Evolutionary conservation across 1,140 invertebrate genomes (phyloP), one percentile per base, ranked within the genome.

Genomic region (Asbolus verrucosus): DNA sequence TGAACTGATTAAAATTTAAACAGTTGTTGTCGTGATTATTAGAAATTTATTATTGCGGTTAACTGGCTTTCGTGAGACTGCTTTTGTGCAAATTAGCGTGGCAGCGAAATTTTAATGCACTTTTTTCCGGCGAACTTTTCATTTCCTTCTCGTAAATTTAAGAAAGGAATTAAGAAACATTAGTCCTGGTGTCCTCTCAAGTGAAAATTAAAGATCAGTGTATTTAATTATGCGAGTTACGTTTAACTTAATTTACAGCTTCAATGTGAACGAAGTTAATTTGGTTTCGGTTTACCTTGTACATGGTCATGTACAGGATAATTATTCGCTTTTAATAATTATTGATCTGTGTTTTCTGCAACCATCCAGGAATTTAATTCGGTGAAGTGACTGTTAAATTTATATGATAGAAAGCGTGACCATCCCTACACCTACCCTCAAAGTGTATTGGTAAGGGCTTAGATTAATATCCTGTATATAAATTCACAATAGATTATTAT

Each of bases 401-500:
- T 50, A 50, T 50, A 19, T 19, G 24, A 27, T n/a, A 27, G n/a
- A 54, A 54, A 4, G 46, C 46, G 46, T 54, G 46, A 54, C 46
- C 24, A 19, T 21, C 8, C 43, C 43, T 18, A 50, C 43, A 50
- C 21, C 21, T 50, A 43, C 39, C 39, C n/a, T n/a, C n/a, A 5
- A 43, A 43, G 13, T 4, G 39, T 11, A 43, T 50, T 24, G 16
- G 1, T 27, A 3, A 11, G 11, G 21, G 19, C 46, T 54, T 54
- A 13, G 46, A 54, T 54, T 54, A 54, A 54, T 54, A 21, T 54
- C 46, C 46, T 6, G 9, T 54, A 24, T 54, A 54, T 54, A 21
- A 54, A 54, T 54, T 54, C 27, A 54, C 46, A 54, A 30, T 54
- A 30, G 46, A 21, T 54, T n/a, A 54, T 54, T 54, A 54, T 54